Conservation (phyloP, 1,140 invertebrate genomes). For the Drosophila elegans region DNA sequence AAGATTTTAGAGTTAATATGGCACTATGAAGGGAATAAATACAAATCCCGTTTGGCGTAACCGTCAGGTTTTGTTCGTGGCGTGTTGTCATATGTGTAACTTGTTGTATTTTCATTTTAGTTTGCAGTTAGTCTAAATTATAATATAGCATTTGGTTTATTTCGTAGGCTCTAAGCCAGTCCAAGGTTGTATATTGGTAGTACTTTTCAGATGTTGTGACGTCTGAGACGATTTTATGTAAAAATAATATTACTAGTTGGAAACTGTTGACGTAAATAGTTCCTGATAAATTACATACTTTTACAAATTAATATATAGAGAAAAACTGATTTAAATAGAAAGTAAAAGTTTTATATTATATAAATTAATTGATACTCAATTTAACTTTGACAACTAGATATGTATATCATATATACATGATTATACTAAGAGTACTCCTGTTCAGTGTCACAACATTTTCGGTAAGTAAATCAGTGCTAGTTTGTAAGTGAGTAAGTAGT, state of each 20-base stretch:
- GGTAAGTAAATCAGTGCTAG: constrained; percentile 51
- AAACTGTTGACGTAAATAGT: background rate
- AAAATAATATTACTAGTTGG: background rate
- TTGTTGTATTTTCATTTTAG: constrained; percentile 42
- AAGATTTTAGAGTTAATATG: constrained; percentile 14
- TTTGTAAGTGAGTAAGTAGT: constrained; percentile 49
- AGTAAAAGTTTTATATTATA: too few species aligned
- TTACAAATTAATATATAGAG: too few species aligned
- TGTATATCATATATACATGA: too few species aligned
- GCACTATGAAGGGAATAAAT: background rate
- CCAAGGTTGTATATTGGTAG: constrained; percentile 41
- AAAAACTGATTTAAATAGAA: too few species aligned
- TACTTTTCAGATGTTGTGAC: constrained; percentile 19
- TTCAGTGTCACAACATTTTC: constrained; percentile 12
- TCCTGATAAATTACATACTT: too few species aligned
- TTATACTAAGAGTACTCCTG: too few species aligned
- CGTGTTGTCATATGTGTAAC: constrained; percentile 51
- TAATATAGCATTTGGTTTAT: constrained; percentile 34
- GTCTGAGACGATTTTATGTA: background rate
- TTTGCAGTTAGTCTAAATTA: constrained; percentile 63
- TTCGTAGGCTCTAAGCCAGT: constrained; percentile 40
- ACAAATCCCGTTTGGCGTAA: constrained; percentile 24
- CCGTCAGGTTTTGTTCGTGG: constrained; percentile 38
- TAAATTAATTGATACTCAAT: too few species aligned
- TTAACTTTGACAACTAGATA: too few species aligned